Evolutionary conservation across 2,113 vertebrate genomes (phyloP).

Genomic region (Myrmecophaga tridactyla): DNA sequence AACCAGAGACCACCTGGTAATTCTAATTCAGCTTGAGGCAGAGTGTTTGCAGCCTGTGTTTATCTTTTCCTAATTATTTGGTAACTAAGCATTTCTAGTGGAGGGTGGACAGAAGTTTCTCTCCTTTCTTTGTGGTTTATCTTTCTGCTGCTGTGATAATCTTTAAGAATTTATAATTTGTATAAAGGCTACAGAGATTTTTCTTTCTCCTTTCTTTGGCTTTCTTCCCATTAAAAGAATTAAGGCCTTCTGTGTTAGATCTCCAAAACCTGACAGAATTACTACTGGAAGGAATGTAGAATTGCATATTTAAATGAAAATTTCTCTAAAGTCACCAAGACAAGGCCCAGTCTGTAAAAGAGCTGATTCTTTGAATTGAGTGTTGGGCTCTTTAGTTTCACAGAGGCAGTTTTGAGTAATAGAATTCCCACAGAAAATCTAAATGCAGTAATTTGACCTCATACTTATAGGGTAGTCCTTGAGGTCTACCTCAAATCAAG

Average conservation of each 20-base stretch:
- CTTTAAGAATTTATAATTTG: neutral
- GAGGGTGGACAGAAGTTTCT: neutral
- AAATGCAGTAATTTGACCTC: neutral
- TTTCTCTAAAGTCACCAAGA: constrained; percentile 31
- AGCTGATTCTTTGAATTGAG: constrained; percentile 4
- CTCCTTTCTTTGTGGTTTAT: neutral
- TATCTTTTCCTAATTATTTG: constrained; percentile 51
- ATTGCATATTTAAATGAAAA: constrained; percentile 37
- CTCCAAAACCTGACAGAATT: neutral
- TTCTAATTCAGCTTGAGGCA: constrained; percentile 25
- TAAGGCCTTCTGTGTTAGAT: neutral
- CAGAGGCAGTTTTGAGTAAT: neutral
- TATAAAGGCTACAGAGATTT: neutral
- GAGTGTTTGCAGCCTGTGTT: neutral
- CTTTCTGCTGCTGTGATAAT: constrained; percentile 34
- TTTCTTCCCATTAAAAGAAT: constrained; percentile 27
- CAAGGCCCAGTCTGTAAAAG: neutral
- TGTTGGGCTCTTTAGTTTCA: neutral
- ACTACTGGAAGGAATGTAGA: neutral
- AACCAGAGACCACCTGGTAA: neutral
- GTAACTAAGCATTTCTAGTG: constrained; percentile 4
- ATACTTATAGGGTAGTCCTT: neutral
- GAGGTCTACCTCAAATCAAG: neutral
- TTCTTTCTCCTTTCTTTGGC: neutral
- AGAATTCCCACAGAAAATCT: constrained; percentile 6